These are phyloP conservation scores for Noctua fimbriata DNA, from an alignment of 2,888 invertebrate species.

Conservation along the genomic window DNA sequence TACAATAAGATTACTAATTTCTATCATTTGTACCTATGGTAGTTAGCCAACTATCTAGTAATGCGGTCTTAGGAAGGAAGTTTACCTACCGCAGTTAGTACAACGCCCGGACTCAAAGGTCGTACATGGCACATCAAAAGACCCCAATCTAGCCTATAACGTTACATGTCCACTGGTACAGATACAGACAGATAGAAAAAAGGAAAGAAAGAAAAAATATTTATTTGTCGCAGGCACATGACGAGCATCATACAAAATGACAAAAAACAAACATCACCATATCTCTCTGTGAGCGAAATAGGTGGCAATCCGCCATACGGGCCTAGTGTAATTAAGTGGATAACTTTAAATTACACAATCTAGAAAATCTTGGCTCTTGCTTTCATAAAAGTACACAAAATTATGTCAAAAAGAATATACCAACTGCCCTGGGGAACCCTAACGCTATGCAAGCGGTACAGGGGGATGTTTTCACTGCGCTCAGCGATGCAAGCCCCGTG, in stretches of 20 bases:
- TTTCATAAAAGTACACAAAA: background rate
- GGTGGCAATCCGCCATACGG: background rate
- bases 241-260: too few relatives aligned
- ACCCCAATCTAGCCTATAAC: background rate
- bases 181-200: too few relatives aligned
- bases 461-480: slow-evolving; percentile 67
- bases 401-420: background rate
- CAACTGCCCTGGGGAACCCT: slow-evolving; percentile 23
- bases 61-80: background rate
- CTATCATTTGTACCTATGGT: background rate
- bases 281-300: background rate
- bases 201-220: too few relatives aligned
- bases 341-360: background rate
- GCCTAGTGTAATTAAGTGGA: background rate
- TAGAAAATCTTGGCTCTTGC: background rate
- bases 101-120: background rate
- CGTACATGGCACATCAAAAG: background rate
- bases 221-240: too few relatives aligned
- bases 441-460: slow-evolving; percentile 43
- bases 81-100: background rate
- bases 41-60: background rate
- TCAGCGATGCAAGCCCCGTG: slow-evolving; percentile 59
- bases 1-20: too few relatives aligned
- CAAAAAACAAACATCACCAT: too few relatives aligned
- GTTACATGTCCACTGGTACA: background rate